Percentiles rank a stretch among this genome's conserved stretches.
phyloP scores from a whole-genome alignment of 2,888 invertebrate species.

The Drosophila pseudotalamancana region DNA sequence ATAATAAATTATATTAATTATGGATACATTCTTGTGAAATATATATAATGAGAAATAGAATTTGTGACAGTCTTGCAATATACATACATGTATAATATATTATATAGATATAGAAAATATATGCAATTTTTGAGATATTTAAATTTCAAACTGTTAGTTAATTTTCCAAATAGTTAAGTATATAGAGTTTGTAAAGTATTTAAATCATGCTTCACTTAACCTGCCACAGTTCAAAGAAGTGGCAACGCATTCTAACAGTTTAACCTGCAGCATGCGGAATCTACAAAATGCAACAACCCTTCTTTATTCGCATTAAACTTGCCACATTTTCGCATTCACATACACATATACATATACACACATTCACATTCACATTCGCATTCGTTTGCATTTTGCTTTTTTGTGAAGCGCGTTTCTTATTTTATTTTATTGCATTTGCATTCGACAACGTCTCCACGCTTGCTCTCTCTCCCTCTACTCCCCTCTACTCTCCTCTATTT shows the following conservation, averaged over 20 bases:
- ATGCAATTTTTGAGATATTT: too few relatives aligned
- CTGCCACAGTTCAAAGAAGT: slow-evolving; percentile 45
- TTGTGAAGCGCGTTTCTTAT: slow-evolving; percentile 32
- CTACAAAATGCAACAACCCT: slow-evolving; percentile 4
- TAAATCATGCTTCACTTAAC: background rate
- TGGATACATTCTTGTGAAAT: too few relatives aligned
- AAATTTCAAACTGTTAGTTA: too few relatives aligned
- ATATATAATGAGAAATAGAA: too few relatives aligned
- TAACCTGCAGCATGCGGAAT: slow-evolving; percentile 34
- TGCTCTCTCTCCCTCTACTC: background rate
- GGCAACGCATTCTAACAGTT: slow-evolving; percentile 37
- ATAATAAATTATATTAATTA: too few relatives aligned
- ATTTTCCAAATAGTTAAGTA: too few relatives aligned
- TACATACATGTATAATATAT: too few relatives aligned
- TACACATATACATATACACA: slow-evolving; percentile 18
- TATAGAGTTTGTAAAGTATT: too few relatives aligned
- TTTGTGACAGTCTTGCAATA: too few relatives aligned
- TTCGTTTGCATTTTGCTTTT: slow-evolving; percentile 32
- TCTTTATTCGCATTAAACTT: slow-evolving; percentile 47
- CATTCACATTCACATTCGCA: slow-evolving; percentile 22
- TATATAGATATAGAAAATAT: too few relatives aligned
- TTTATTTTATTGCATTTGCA: slow-evolving; percentile 61
- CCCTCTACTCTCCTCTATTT: background rate
- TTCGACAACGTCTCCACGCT: slow-evolving; percentile 37
- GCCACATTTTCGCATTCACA: slow-evolving; percentile 49